Conservation (phyloP, 2,888 invertebrate species). For the Agrotis ipsilon region DNA sequence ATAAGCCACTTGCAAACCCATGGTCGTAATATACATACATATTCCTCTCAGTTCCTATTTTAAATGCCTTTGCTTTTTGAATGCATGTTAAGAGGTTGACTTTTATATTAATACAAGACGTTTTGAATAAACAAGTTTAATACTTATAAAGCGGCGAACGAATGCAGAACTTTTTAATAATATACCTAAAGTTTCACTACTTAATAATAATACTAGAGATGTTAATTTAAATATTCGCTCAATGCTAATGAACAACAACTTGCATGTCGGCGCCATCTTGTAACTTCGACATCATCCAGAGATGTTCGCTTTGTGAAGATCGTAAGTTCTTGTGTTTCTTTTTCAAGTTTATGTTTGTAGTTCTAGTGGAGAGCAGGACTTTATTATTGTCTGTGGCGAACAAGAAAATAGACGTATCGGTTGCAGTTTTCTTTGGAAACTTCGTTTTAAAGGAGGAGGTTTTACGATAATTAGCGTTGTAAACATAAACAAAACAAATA, state of each 20-base stretch:
- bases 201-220: slow-evolving; percentile 52
- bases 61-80: slow-evolving; percentile 50
- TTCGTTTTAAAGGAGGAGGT: neutral
- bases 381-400: neutral
- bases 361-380: neutral
- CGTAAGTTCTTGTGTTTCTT: slow-evolving; percentile 8
- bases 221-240: slow-evolving; percentile 43
- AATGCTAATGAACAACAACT: slow-evolving; percentile 40
- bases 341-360: slow-evolving; percentile 2
- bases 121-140: slow-evolving; percentile 42
- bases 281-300: slow-evolving; percentile 18
- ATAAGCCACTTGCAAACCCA: slow-evolving; percentile 52
- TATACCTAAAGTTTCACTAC: slow-evolving; percentile 32
- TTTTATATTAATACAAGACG: slow-evolving; percentile 51
- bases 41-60: slow-evolving; percentile 24
- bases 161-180: slow-evolving; percentile 49
- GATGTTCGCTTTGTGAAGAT: slow-evolving; percentile 11
- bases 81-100: slow-evolving; percentile 59
- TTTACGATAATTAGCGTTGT: slow-evolving; percentile 4
- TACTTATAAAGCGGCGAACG: slow-evolving; percentile 37
- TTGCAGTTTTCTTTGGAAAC: neutral
- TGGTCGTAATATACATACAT: slow-evolving; percentile 15
- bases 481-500: slow-evolving; percentile 22
- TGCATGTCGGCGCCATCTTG: slow-evolving; percentile 36
- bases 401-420: neutral